Base-by-base conservation (phyloP, 2,888 invertebrate genomes). In the Plusia festucae region DNA sequence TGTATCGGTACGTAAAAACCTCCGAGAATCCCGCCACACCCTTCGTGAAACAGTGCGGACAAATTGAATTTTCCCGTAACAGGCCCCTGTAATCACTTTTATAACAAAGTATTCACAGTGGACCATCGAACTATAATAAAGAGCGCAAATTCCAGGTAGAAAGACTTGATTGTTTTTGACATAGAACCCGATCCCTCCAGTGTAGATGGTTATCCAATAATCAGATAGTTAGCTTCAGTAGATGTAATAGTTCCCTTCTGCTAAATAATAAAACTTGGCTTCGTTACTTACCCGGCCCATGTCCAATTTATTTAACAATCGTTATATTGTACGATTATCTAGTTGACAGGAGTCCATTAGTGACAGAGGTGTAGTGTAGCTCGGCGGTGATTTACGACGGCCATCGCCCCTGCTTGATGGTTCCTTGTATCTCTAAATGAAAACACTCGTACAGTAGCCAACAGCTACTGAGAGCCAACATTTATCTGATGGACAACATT, bases 31-130 rank as follows among this genome's bases (percentile, higher is more conserved):
- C 82, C 77, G 83, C 86, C 88, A 87, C 91, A 89, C 90, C 87
- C 86, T n/a, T 86, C 83, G 82, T 85, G 82, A 85, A 87, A 83
- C 82, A 82, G 81, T 80, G 82, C 85, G 81, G 83, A 84, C 88
- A 90, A 91, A 93, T 93, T 92, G 90, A 92, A 91, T 91, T 88
- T 83, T 76, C 86, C 78, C 83, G 78, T 85, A 83, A 85, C 81
- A 86, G 82, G 82, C 76, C 80, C 74, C 68, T 78, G 80, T 86
- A 88, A 89, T 90, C 85, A 84, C 83, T 85, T 84, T 82, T 81
- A 82, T 81, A 82, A 81, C 84, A 82, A 76, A 85, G 82, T 86
- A 86, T 85, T 85, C 83, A 85, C 84, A 68, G 70, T 53, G 78
- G 72, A 78, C 81, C 82, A 61, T 68, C 73, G 73, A 68, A 81